A percentile compares a stretch with the other conserved stretches of the same genome.
These are phyloP conservation scores for Drosophila virilis DNA, from an alignment of 1,140 invertebrate species.

Conservation along the genomic window DNA sequence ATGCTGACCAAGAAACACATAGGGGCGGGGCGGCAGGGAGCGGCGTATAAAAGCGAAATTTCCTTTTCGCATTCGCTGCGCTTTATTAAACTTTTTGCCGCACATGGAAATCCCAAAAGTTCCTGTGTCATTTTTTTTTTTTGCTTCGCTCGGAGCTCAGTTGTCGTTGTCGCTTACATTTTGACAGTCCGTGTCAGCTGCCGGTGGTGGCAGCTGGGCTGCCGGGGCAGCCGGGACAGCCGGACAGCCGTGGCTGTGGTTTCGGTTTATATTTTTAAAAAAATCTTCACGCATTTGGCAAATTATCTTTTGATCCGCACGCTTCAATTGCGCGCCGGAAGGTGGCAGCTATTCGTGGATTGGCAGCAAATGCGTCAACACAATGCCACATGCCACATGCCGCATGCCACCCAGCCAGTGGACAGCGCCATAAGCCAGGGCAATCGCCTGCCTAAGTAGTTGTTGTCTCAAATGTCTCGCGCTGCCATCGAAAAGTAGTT, in stretches of 20 bases:
- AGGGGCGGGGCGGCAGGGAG: background rate
- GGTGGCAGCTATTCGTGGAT: conserved; percentile 28
- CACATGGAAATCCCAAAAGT: conserved; percentile 76
- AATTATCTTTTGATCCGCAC: conserved; percentile 84
- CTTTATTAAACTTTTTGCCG: conserved; percentile 74
- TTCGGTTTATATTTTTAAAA: conserved; percentile 46
- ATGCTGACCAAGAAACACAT: conserved; percentile 51
- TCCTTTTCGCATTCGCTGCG: conserved; percentile 79
- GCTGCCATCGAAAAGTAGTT: conserved; percentile 80
- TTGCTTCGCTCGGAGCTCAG: conserved; percentile 22
- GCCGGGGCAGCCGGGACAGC: background rate
- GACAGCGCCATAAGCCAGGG: conserved; percentile 65
- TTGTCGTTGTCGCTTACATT: conserved; percentile 64
- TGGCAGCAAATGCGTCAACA: conserved; percentile 69
- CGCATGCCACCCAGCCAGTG: conserved; percentile 6
- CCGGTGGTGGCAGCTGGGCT: conserved; percentile 26
- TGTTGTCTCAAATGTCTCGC: conserved; percentile 61
- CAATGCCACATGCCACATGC: conserved; percentile 59
- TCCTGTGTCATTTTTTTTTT: conserved; percentile 75
- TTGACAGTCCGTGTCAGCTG: conserved; percentile 71
- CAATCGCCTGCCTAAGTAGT: conserved; percentile 83
- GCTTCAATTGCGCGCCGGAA: conserved; percentile 63
- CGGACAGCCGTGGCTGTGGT: conserved; percentile 16
- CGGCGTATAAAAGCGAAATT: conserved; percentile 74
- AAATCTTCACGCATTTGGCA: conserved; percentile 83